A percentile compares a stretch with the other conserved stretches of the same genome.
Conservation (phyloP, 1,140 invertebrate species). For the Sycobia sp. region DNA sequence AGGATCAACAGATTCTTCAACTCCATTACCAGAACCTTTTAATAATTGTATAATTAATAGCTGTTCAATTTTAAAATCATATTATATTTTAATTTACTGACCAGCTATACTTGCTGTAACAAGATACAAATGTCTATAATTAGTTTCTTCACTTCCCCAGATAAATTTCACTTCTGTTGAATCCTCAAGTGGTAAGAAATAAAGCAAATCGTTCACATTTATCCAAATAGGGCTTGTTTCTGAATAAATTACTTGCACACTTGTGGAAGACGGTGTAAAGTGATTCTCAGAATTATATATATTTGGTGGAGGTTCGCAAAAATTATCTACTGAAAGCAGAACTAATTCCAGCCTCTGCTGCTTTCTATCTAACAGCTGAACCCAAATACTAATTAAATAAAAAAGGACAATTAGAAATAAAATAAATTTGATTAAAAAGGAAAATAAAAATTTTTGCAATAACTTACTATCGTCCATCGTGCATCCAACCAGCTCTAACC, state of each 20-base stretch:
- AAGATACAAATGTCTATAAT: constrained; percentile 89
- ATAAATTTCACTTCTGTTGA: constrained; percentile 73
- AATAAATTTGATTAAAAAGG: constrained; percentile 2
- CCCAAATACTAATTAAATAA: constrained; percentile 77
- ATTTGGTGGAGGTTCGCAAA: constrained; percentile 69
- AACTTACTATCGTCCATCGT: constrained; percentile 83
- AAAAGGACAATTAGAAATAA: constrained; percentile 14
- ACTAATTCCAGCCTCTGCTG: constrained; percentile 83
- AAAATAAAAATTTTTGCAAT: background rate
- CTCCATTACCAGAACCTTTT: constrained; percentile 60
- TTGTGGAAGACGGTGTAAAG: constrained; percentile 61
- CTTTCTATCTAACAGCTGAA: constrained; percentile 82
- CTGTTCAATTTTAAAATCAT: background rate
- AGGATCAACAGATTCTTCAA: constrained; percentile 59
- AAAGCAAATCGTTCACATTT: constrained; percentile 87
- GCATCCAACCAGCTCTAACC: constrained; percentile 91
- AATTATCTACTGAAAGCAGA: constrained; percentile 75
- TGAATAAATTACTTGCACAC: constrained; percentile 72
- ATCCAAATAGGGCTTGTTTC: constrained; percentile 82
- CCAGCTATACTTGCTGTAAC: constrained; percentile 66
- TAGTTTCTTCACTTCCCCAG: constrained; percentile 91
- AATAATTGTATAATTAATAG: constrained; percentile 34
- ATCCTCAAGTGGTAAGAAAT: constrained; percentile 76
- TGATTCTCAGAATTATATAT: constrained; percentile 63
- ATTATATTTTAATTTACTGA: constrained; percentile 21